Conservation (phyloP, 2,113 vertebrate species). For the Tenebrosternarchus preto region DNA sequence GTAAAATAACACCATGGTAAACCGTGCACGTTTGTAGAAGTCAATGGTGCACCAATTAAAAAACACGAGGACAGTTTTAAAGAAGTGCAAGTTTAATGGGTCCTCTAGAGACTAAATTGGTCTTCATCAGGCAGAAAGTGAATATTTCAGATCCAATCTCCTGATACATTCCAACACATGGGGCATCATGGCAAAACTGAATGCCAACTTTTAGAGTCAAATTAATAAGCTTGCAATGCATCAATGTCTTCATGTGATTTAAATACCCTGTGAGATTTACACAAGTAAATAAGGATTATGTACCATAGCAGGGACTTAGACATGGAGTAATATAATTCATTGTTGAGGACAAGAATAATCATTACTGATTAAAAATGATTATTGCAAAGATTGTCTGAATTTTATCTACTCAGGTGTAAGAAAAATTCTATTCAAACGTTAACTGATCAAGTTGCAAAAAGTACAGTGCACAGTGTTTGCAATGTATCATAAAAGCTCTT, state of each 20-base stretch:
- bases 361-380: too few species aligned
- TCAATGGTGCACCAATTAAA: constrained; percentile 2
- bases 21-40: neutral
- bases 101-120: neutral
- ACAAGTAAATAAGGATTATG: neutral
- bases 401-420: too few species aligned
- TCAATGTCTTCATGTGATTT: neutral
- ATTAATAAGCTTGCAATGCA: neutral
- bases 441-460: too few species aligned
- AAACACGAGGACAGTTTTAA: neutral
- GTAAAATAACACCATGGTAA: neutral
- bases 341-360: too few species aligned
- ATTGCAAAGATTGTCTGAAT: too few species aligned
- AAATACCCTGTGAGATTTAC: neutral
- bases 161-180: neutral
- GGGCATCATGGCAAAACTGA: neutral
- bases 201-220: neutral
- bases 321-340: too few species aligned
- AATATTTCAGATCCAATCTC: neutral
- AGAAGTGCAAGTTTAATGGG: constrained; percentile 9
- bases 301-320: too few species aligned
- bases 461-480: too few species aligned
- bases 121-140: neutral
- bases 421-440: too few species aligned
- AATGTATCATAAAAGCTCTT: too few species aligned